Conservation (phyloP, 2,888 invertebrate species). For the Deladenus siricidicola region DNA sequence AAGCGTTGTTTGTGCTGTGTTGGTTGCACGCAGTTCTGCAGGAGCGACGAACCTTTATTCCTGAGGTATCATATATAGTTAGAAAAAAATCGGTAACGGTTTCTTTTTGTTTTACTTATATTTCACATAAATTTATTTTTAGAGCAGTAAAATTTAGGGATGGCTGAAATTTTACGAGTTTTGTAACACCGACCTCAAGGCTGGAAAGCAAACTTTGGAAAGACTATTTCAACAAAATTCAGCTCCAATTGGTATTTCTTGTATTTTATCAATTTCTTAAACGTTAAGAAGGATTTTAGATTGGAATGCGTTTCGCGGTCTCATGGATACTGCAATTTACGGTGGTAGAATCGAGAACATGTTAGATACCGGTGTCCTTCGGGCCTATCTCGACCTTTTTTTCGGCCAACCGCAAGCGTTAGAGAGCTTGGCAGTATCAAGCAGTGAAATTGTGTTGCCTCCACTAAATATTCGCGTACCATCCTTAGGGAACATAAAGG, state of each 20-base stretch:
- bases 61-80: conserved; percentile 59
- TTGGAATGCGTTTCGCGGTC: conserved; percentile 70
- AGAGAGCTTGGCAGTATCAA: neutral
- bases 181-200: conserved; percentile 70
- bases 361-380: conserved; percentile 66
- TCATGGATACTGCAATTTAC: conserved; percentile 72
- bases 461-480: conserved; percentile 19
- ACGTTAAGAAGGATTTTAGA: conserved; percentile 50
- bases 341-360: conserved; percentile 75
- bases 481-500: conserved; percentile 1
- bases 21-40: conserved; percentile 78
- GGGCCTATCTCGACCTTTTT: conserved; percentile 62
- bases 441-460: neutral
- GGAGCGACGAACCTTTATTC: conserved; percentile 82
- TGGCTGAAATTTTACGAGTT: conserved; percentile 86
- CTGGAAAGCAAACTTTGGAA: conserved; percentile 65
- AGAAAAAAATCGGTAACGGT: neutral
- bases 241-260: neutral
- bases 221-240: conserved; percentile 4
- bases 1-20: conserved; percentile 68
- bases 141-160: conserved; percentile 59
- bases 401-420: conserved; percentile 52
- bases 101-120: conserved; percentile 2
- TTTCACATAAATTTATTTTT: too few species aligned
- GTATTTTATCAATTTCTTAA: neutral